Percentiles rank a stretch among this genome's conserved stretches.
These are phyloP conservation scores for Bubo bubo DNA, from an alignment of 2,113 vertebrate genomes.

Conservation along the genomic window DNA sequence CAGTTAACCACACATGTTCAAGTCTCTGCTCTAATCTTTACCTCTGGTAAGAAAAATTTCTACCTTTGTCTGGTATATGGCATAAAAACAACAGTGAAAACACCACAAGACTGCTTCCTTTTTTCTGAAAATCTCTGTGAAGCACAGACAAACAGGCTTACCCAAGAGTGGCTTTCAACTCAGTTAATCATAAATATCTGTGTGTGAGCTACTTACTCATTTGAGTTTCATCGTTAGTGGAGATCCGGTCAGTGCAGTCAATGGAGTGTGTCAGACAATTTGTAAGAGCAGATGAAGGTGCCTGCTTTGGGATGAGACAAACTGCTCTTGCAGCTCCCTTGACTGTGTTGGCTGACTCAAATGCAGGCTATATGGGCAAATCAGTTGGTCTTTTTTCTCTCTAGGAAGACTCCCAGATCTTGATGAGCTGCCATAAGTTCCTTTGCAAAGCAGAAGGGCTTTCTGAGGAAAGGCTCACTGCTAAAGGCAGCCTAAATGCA, in stretches of 20 bases:
- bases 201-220: accelerated
- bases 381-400: accelerated
- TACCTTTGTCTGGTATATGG: too few species aligned
- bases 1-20: neutral
- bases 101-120: neutral
- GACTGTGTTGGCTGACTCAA: neutral
- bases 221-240: neutral
- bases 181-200: neutral
- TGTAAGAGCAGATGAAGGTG: neutral
- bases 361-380: neutral
- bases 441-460: neutral
- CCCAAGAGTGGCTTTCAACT: neutral
- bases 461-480: neutral
- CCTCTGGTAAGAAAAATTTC: neutral
- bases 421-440: neutral
- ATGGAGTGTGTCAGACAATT: accelerated
- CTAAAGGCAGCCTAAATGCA: neutral
- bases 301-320: neutral
- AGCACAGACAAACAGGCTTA: neutral
- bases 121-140: neutral
- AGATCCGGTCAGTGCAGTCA: too few species aligned
- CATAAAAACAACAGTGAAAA: neutral
- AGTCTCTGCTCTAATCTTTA: neutral
- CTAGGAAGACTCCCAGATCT: too few species aligned
- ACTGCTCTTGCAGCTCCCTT: neutral